Base-by-base conservation (phyloP, 2,888 invertebrate genomes). In the Harpalus rufipes region DNA sequence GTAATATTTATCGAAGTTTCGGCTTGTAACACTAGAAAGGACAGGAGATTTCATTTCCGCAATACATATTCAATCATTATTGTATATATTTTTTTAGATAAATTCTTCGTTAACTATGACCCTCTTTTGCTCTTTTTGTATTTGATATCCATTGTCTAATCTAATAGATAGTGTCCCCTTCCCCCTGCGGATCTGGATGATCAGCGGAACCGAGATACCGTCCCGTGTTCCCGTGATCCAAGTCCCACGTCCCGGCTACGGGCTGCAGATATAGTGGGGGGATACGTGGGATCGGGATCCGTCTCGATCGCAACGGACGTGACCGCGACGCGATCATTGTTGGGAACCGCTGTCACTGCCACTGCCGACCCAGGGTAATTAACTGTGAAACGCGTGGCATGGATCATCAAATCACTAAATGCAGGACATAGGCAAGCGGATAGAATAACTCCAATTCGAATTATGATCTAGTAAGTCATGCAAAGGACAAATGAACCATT, bases 201-300 rank as follows among this genome's bases (percentile, higher is more conserved):
- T 59, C 59, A 61, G 61, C 80, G 80, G 80, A 80, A 80, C 39
- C 80, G 61, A 63, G 80, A 80, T 80, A 80, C 41, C 80, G 61
- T 80, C 32, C 61, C 61, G 80, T n/a, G 44, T 51, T 51, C 44
- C 44, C 44, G 44, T 8, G 44, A 51, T 51, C 44, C 10, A 2
- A 51, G 44, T 51, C 44, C 44, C 44, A 51, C 44, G 44, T 51
- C 44, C 44, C 44, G 7, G 44, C 44, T 6, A 12, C 32, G 32
- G 32, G 32, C 32, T 32, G 32, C 5, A 32, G 32, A 5, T 32
- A 5, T 5, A 32, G 32, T 4, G 44, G 4, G 44, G 44, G 44
- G 44, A 51, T 2, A 51, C 12, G 44, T 51, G 44, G 44, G 44
- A 51, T 12, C 12, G 44, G 8, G 10, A 12, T 12, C 44, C 12